Evolutionary conservation across 2,113 vertebrate genomes (phyloP), one percentile per base, ranked within the genome.

Genomic region (Myotis brandtii): DNA sequence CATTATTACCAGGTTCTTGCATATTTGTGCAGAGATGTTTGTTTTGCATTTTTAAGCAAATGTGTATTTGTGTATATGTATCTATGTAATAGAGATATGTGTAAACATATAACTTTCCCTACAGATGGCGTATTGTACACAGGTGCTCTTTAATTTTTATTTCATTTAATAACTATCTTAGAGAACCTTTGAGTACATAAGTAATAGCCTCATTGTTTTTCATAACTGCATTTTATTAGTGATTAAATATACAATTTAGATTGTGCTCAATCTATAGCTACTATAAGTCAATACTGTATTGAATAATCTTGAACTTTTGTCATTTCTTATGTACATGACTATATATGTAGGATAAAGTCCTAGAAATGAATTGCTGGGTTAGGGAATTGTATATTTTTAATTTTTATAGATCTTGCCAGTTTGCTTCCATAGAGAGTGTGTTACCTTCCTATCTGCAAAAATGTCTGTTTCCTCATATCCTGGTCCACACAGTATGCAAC

Each of bases 301-400:
- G 59, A 92, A 48, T 70, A 40, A 72, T 75, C 25, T 94, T 92
- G 50, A 64, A 89, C 40, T 48, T 82, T 16, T 27, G 20, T 62
- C 52, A 20, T 95, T 82, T 89, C 30, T 82, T 66, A 70, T 7
- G 59, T 72, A 40, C 0, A 48, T 82, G 13, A 48, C 23, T 94
- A 1, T 79, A 30, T 92, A 23, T 92, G n/a, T 80, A 66, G n/a
- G 30, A 56, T 59, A 84, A 77, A 79, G 30, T 80, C 14, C 54
- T 81, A 67, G 46, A 83, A 82, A 32, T 86, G 46, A 92, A 79
- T 86, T 2, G 0, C 16, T 94, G 66, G 23, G 13, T 95, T 32
- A 89, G 21, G 86, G 34, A 92, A 81, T 92, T 94, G n/a, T 80
- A 9, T 87, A 14, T 82, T 64, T 92, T 43, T 48, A 66, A 86